Evolutionary conservation across 1,140 invertebrate species (phyloP), one percentile per base, ranked within the genome.

Genomic region (Drosophila rhopaloa): DNA sequence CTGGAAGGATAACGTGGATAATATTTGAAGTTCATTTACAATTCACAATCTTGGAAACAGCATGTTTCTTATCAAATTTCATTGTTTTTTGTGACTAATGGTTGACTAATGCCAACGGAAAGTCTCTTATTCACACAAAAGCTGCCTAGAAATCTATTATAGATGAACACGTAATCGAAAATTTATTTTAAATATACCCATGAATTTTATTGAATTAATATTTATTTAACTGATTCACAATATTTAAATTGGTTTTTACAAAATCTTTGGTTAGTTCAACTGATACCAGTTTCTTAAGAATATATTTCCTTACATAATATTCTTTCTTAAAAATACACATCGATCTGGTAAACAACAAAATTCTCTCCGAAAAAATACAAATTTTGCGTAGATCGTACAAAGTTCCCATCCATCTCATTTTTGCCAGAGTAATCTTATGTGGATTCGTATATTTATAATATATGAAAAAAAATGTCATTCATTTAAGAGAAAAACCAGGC

Each of bases 381-480:
- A 73, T 62, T 53, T 82, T 68, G 75, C 79, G 79, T 82, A 79
- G 80, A 46, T 67, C 78, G 56, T 60, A n/a, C 78, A 81, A 81
- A 58, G 65, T 76, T 76, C 74, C 41, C 43, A 44, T 40, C 3
- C 37, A 38, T 13, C 35, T 50, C 35, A 46, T 54, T 19, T 54
- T 13, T 13, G 40, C 11, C 13, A 46, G 13, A 37, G 19, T 24
- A 41, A 29, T 41, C 8, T 55, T 43, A 29, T 54, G 10, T 29
- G 9, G 10, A 16, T 14, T 46, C 2, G 37, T 10, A 38, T 55
- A 40, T 35, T n/a, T 19, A 10, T 4, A 19, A 32, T 27, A 14
- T 8, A 9, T 14, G n/a, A 27, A 14, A 38, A 38, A 10, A 38
- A 10, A 13, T 38, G 9, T 11, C 2, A 38, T 10, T 32, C 7